Conservation (phyloP, 2,113 vertebrate species). For the Chionodraco myersi region DNA sequence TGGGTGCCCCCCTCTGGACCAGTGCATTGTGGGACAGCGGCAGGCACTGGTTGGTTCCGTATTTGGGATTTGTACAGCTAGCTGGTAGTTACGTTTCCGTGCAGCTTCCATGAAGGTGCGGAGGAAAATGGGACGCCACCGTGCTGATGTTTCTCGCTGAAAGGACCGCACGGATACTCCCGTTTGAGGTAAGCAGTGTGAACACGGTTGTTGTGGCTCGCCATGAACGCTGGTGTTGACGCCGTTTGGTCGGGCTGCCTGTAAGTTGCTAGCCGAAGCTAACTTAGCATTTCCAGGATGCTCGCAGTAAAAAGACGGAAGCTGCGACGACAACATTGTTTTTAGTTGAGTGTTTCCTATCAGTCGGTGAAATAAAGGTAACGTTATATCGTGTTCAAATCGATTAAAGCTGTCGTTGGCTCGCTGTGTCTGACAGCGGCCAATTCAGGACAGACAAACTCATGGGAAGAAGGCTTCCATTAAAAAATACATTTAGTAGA, state of each 20-base stretch:
- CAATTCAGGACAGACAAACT: constrained; percentile 24
- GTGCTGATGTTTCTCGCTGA: constrained; percentile 35
- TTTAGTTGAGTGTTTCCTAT: background rate
- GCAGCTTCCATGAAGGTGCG: constrained; percentile 49
- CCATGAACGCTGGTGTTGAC: constrained; percentile 27
- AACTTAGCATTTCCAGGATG: constrained; percentile 54
- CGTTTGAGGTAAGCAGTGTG: constrained; percentile 48
- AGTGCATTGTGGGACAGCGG: constrained; percentile 80
- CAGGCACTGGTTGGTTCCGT: constrained; percentile 58
- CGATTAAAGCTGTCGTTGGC: background rate
- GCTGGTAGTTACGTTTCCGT: constrained; percentile 44
- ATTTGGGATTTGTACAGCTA: constrained; percentile 42
- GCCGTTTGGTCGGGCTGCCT: constrained; percentile 16
- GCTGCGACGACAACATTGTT: background rate
- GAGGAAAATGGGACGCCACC: constrained; percentile 55
- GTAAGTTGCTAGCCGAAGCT: constrained; percentile 64
- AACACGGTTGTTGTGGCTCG: background rate
- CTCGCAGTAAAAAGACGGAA: background rate
- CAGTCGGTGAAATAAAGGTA: background rate
- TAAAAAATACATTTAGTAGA: background rate
- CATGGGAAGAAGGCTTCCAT: constrained; percentile 8
- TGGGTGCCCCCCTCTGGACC: constrained; percentile 60
- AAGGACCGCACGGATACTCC: constrained; percentile 33
- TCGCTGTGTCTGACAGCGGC: constrained; percentile 3
- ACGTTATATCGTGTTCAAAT: background rate